Conservation (phyloP, 2,113 vertebrate species). For the Benitochromis conjunctus region DNA sequence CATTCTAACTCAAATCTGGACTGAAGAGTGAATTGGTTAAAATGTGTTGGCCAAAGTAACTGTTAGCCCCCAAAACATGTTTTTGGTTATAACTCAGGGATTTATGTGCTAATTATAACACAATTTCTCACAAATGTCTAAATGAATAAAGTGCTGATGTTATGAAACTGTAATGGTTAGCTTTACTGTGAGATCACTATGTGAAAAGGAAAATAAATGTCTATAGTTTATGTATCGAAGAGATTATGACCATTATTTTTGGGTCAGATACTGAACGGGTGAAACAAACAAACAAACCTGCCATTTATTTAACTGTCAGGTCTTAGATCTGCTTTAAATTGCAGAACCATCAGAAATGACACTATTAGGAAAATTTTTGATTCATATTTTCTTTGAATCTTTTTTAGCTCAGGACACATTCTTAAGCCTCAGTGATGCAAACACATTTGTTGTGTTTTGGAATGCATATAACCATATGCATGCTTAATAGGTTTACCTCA, state of each 20-base stretch:
- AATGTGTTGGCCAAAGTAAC: background rate
- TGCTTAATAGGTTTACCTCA: background rate
- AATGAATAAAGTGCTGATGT: background rate
- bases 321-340: background rate
- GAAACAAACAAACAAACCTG: too few relatives aligned
- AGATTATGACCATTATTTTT: background rate
- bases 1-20: background rate
- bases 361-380: background rate
- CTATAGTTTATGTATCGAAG: background rate
- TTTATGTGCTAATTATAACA: background rate
- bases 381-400: background rate
- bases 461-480: background rate
- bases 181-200: too few relatives aligned
- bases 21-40: background rate
- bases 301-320: background rate
- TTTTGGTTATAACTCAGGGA: background rate
- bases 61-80: background rate
- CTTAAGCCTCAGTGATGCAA: background rate
- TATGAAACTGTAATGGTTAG: background rate
- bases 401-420: background rate
- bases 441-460: background rate
- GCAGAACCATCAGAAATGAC: background rate
- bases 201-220: background rate
- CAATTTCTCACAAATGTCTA: background rate
- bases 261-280: too few relatives aligned